These are phyloP conservation scores for Opisthocomus hoazin DNA, from an alignment of 2,113 vertebrate genomes.

Conservation along the genomic window DNA sequence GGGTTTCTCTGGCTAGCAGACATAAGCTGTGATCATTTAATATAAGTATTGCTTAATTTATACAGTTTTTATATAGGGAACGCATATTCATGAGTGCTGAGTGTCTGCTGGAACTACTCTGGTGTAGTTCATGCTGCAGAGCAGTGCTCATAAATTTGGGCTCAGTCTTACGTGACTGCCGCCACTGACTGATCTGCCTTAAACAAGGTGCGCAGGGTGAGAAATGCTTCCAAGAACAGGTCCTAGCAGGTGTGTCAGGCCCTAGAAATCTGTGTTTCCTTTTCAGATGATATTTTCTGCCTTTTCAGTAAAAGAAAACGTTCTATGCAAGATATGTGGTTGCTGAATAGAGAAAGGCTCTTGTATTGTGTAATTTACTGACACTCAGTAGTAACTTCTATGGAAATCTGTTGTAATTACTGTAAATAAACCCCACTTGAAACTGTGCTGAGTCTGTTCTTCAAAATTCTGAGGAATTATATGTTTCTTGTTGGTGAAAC, in stretches of 20 bases:
- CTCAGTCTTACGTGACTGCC: neutral
- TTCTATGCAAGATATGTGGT: neutral
- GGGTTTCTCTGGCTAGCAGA: neutral
- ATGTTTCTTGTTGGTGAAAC: neutral
- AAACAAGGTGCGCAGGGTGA: neutral
- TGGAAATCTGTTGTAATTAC: constrained; percentile 1
- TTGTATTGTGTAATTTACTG: neutral
- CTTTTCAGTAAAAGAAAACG: neutral
- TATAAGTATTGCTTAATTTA: neutral
- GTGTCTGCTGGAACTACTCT: neutral
- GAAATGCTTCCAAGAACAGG: neutral
- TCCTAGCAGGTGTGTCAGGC: neutral
- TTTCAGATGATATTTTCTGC: neutral
- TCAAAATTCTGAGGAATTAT: neutral
- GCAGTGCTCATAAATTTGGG: too few relatives aligned
- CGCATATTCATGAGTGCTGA: neutral
- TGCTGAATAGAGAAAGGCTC: neutral
- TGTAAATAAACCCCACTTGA: constrained; percentile 42
- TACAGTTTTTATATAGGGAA: neutral
- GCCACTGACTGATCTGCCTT: neutral
- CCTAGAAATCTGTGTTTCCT: neutral
- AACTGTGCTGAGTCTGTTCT: neutral
- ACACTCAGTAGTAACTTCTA: neutral
- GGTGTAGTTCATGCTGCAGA: neutral
- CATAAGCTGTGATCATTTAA: neutral